Conservation (phyloP, 2,888 invertebrate species). For the Pemphredon lugubris region DNA sequence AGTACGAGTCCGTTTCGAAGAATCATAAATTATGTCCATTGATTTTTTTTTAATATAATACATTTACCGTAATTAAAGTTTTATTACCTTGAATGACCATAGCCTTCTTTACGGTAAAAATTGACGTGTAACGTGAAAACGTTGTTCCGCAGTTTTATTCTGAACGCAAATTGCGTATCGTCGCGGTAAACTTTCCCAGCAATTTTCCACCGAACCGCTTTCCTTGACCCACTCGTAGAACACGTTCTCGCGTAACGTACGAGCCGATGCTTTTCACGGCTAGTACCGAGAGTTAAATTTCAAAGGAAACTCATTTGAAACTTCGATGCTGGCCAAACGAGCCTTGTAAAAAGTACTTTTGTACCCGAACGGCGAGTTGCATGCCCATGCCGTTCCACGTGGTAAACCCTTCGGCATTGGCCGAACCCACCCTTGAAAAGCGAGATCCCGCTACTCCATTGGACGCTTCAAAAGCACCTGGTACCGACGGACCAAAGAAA, state of each 20-base stretch:
- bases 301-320: conserved; percentile 65
- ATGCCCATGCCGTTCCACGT: conserved; percentile 33
- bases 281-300: conserved; percentile 59
- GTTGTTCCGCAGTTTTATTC: neutral
- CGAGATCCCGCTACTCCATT: conserved; percentile 31
- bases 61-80: too few relatives aligned
- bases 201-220: conserved; percentile 24
- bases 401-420: conserved; percentile 34
- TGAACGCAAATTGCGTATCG: neutral
- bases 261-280: conserved; percentile 39
- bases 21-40: too few relatives aligned
- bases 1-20: too few relatives aligned
- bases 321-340: conserved; percentile 63
- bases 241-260: conserved; percentile 25
- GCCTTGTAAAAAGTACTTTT: conserved; percentile 63
- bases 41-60: too few relatives aligned
- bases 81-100: too few relatives aligned
- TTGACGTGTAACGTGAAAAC: too few relatives aligned
- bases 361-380: conserved; percentile 51
- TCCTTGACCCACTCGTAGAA: neutral
- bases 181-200: conserved; percentile 34
- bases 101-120: neutral
- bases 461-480: conserved; percentile 60
- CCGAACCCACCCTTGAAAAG: conserved; percentile 18
- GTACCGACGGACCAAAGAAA: conserved; percentile 55